These are phyloP conservation scores for Donacobius atricapilla DNA, from an alignment of 2,113 vertebrate species.

Conservation along the genomic window DNA sequence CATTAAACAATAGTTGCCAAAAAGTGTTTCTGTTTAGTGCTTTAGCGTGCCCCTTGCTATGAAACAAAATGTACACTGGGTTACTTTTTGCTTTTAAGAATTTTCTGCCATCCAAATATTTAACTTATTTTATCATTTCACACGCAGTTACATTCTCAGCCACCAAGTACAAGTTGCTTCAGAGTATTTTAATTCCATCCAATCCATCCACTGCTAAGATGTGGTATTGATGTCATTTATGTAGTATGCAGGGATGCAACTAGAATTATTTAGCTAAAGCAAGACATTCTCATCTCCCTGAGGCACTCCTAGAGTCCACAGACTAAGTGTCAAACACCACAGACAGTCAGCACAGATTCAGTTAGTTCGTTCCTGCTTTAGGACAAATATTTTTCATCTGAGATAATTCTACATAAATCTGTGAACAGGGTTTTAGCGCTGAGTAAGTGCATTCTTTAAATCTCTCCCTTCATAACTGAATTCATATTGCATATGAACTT, in stretches of 20 bases:
- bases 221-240: constrained; percentile 24
- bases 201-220: not conserved
- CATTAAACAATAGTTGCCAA: not conserved
- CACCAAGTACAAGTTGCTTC: not conserved
- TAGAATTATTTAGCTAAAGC: constrained; percentile 21
- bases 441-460: constrained; percentile 5
- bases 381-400: constrained; percentile 37
- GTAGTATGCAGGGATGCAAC: not conserved
- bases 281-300: not conserved
- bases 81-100: constrained; percentile 2
- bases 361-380: not conserved
- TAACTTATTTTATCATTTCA: not conserved
- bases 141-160: not conserved
- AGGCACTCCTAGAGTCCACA: not conserved
- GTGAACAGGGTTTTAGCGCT: not conserved
- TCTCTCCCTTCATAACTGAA: not conserved
- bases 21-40: not conserved
- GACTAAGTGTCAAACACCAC: not conserved
- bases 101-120: constrained; percentile 5
- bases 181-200: not conserved
- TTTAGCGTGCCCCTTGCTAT: not conserved
- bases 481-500: not conserved
- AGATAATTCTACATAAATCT: not conserved
- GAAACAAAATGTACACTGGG: constrained; percentile 42
- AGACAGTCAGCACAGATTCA: not conserved